A percentile compares a stretch with the other conserved stretches of the same genome.
Evolutionary conservation across 1,140 invertebrate genomes (phyloP).

Genomic region (Cyrtorhinus lividipennis): DNA sequence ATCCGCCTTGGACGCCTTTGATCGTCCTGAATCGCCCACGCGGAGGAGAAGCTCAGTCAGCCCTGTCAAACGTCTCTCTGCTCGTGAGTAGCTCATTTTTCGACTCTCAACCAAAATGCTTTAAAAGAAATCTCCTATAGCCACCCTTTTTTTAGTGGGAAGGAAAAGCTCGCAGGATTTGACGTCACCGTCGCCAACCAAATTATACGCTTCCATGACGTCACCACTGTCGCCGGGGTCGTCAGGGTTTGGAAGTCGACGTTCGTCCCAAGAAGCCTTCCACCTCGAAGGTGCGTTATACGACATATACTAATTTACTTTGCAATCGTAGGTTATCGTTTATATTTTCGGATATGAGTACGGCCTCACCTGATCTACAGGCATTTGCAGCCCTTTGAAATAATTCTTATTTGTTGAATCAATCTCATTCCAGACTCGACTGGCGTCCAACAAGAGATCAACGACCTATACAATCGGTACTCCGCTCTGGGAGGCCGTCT

Average conservation of each 20-base stretch:
- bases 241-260: constrained; percentile 75
- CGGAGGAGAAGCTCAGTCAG: constrained; percentile 45
- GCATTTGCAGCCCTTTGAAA: neutral
- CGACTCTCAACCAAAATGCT: too few species aligned
- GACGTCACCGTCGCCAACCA: constrained; percentile 21
- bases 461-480: constrained; percentile 88
- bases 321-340: too few species aligned
- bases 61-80: constrained; percentile 54
- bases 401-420: too few species aligned
- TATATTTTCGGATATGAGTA: too few species aligned
- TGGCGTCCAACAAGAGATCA: constrained; percentile 79
- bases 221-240: constrained; percentile 73
- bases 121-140: neutral
- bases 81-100: constrained; percentile 38
- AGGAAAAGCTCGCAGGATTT: constrained; percentile 22
- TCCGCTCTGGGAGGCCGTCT: constrained; percentile 72
- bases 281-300: constrained; percentile 47
- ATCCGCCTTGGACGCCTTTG: constrained; percentile 63
- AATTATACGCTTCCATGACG: constrained; percentile 17
- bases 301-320: too few species aligned
- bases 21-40: constrained; percentile 56
- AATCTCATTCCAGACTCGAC: constrained; percentile 54
- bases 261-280: constrained; percentile 82
- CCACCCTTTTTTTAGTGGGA: constrained; percentile 11
- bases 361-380: too few species aligned